phyloP scores from a whole-genome alignment of 2,888 invertebrate species.

The Noctua pronuba region DNA sequence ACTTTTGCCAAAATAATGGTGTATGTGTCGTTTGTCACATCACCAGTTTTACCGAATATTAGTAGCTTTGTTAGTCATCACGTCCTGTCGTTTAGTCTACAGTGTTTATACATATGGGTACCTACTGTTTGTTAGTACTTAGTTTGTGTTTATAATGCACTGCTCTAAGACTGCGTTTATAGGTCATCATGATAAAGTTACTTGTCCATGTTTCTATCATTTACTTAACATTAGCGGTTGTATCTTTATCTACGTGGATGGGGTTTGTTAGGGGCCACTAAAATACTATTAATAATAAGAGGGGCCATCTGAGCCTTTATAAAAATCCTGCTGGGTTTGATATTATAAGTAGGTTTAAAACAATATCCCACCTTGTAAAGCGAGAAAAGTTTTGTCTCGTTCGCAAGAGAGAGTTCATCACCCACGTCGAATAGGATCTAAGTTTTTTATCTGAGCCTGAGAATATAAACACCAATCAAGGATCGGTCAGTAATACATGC shows the following conservation, averaged over 20 bases:
- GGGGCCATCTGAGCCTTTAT: not conserved
- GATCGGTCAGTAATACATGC: not conserved
- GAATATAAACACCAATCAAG: not conserved
- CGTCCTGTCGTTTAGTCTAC: conserved; percentile 29
- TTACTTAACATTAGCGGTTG: not conserved
- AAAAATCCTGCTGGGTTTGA: not conserved
- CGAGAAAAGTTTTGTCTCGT: not conserved
- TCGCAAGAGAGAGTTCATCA: not conserved
- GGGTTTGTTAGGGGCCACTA: too few relatives aligned
- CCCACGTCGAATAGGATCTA: not conserved
- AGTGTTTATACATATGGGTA: conserved; percentile 2
- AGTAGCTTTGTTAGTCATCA: conserved; percentile 41
- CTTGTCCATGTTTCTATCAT: conserved; percentile 15
- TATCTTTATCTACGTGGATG: not conserved
- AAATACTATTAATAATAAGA: not conserved
- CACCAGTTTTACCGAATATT: conserved; percentile 50
- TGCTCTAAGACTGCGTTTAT: conserved; percentile 31
- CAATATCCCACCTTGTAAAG: too few relatives aligned
- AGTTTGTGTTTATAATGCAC: conserved; percentile 18
- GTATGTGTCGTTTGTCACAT: conserved; percentile 54
- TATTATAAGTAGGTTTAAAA: not conserved
- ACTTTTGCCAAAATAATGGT: conserved; percentile 61
- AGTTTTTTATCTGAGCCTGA: not conserved
- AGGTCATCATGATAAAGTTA: conserved; percentile 28
- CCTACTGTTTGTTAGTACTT: conserved; percentile 9